Conservation (phyloP, 1,140 invertebrate species). For the Drosophila navojoa region DNA sequence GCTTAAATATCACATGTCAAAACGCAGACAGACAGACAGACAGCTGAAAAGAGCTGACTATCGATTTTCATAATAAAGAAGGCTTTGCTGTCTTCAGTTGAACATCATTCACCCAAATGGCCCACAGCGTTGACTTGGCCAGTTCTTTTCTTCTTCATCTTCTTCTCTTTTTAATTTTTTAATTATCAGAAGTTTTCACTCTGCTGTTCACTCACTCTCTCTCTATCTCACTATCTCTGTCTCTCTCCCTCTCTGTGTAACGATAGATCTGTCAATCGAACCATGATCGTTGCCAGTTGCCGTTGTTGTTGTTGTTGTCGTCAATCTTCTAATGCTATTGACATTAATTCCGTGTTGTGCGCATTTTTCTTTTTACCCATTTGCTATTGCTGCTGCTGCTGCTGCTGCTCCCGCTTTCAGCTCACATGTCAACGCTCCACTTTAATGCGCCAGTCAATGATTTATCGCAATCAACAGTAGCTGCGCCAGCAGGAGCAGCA, state of each 20-base stretch:
- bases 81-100: neutral
- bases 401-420: constrained; percentile 31
- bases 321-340: constrained; percentile 66
- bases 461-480: constrained; percentile 50
- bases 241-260: neutral
- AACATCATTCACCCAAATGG: neutral
- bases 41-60: constrained; percentile 24
- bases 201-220: constrained; percentile 32
- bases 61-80: constrained; percentile 55
- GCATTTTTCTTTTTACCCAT: constrained; percentile 54
- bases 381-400: constrained; percentile 9
- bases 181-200: constrained; percentile 67
- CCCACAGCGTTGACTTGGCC: neutral
- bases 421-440: constrained; percentile 65
- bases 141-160: too few species aligned
- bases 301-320: constrained; percentile 45
- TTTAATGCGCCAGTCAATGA: constrained; percentile 56
- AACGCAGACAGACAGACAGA: neutral
- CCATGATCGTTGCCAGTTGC: constrained; percentile 19
- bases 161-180: constrained; percentile 27
- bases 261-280: constrained; percentile 27
- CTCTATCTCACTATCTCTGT: neutral
- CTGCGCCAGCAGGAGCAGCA: constrained; percentile 18
- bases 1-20: constrained; percentile 63
- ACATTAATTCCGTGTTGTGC: constrained; percentile 74